phyloP scores from a whole-genome alignment of 2,797 vertebrate species.

The Micrastur ruficollis region DNA sequence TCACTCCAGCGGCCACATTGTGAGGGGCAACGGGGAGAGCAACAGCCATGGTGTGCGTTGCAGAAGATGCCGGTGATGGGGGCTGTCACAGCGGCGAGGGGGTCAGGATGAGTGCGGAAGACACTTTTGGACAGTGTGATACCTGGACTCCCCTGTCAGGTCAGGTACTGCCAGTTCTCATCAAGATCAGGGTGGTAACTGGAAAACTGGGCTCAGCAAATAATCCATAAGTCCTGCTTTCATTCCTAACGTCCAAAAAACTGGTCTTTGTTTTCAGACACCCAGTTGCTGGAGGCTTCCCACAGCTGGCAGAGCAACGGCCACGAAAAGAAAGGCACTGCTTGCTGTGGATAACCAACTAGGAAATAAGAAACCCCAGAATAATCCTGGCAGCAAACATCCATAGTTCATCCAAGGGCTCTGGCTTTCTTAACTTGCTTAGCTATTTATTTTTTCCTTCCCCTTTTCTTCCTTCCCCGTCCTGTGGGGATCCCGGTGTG shows the following conservation, averaged over 20 bases:
- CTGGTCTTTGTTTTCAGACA: background rate
- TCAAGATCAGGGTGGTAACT: background rate
- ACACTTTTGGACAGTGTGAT: background rate
- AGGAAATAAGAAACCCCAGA: background rate
- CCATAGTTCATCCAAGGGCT: background rate
- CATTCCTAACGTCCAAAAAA: background rate
- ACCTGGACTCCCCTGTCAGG: too few species aligned
- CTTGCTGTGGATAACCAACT: background rate
- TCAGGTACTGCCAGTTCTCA: background rate
- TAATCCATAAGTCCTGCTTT: background rate
- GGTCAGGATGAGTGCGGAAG: too few species aligned
- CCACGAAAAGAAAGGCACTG: background rate
- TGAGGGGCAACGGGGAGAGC: too few species aligned
- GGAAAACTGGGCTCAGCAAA: background rate
- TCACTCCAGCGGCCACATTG: too few species aligned
- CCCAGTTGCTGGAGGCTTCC: background rate
- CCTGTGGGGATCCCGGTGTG: accelerated
- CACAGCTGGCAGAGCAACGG: background rate
- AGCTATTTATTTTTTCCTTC: background rate
- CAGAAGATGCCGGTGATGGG: too few species aligned
- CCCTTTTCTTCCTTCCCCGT: background rate
- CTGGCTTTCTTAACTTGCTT: background rate
- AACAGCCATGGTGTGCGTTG: too few species aligned
- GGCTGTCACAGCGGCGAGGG: too few species aligned
- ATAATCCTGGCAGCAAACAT: background rate